Evolutionary conservation across 2,888 invertebrate genomes (phyloP).

Genomic region (Sinhomidia bicolor): DNA sequence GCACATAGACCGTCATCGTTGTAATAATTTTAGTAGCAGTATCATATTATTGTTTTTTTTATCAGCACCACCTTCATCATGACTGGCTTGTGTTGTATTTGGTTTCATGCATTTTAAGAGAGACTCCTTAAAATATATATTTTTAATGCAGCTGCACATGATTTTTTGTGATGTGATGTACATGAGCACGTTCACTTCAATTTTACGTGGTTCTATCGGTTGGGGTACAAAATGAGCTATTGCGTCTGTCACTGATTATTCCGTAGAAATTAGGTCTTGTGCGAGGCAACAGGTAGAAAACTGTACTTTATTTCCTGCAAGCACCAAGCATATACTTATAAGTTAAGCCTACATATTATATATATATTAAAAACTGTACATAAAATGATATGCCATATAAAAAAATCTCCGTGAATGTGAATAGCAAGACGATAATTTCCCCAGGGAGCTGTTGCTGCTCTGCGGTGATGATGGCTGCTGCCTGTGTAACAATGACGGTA

Average conservation of each 20-base stretch:
- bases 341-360: too few species aligned
- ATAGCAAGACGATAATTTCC: slow-evolving; percentile 55
- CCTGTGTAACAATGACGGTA: slow-evolving; percentile 44
- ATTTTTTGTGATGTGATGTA: too few species aligned
- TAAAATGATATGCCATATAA: background rate
- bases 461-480: slow-evolving; percentile 66
- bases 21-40: background rate
- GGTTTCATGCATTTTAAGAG: too few species aligned
- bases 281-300: slow-evolving; percentile 45
- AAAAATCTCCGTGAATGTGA: slow-evolving; percentile 24
- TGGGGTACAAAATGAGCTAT: background rate
- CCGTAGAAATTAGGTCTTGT: slow-evolving; percentile 56
- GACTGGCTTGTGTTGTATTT: background rate
- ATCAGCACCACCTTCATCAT: background rate
- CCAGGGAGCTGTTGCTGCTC: slow-evolving; percentile 50
- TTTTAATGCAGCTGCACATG: too few species aligned
- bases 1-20: background rate
- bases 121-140: too few species aligned
- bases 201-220: background rate
- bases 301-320: background rate
- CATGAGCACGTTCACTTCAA: too few species aligned
- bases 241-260: slow-evolving; percentile 31
- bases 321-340: background rate
- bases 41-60: background rate
- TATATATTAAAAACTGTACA: background rate